phyloP scores from a whole-genome alignment of 1,140 invertebrate species.

The Trichogramma pretiosum region DNA sequence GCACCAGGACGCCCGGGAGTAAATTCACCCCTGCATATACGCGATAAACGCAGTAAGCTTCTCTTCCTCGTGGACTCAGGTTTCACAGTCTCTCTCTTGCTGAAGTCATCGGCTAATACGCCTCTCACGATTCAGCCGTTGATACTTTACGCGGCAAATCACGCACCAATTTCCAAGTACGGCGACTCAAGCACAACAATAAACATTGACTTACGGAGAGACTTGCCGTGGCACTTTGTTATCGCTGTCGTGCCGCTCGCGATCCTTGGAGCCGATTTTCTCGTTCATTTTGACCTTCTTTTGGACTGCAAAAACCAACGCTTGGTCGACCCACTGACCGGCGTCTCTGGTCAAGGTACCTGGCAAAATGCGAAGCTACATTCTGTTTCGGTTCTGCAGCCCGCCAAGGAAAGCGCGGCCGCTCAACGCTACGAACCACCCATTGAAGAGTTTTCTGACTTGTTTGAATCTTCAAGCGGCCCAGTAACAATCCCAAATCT shows the following conservation, averaged over 20 bases:
- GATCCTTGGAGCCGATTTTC: not conserved
- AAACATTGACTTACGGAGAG: not conserved
- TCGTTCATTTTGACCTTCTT: not conserved
- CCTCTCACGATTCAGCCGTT: not conserved
- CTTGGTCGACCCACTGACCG: not conserved
- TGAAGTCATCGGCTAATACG: not conserved
- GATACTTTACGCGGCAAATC: not conserved
- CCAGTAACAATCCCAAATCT: not conserved
- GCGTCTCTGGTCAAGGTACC: not conserved
- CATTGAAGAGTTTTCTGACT: not conserved
- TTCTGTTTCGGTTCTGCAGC: not conserved
- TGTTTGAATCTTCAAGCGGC: not conserved
- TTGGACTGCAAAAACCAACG: not conserved
- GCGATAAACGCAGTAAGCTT: not conserved
- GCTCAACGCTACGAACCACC: not conserved
- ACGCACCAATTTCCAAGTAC: too few relatives aligned
- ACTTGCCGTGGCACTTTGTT: not conserved
- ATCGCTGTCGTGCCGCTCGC: not conserved
- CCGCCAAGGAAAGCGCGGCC: not conserved
- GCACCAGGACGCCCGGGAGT: not conserved
- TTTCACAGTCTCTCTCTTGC: not conserved
- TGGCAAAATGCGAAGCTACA: not conserved
- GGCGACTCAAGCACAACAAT: not conserved
- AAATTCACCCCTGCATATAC: not conserved
- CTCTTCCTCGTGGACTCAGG: not conserved